Base-by-base conservation (phyloP, 1,140 invertebrate species). In the Drosophila elegans region DNA sequence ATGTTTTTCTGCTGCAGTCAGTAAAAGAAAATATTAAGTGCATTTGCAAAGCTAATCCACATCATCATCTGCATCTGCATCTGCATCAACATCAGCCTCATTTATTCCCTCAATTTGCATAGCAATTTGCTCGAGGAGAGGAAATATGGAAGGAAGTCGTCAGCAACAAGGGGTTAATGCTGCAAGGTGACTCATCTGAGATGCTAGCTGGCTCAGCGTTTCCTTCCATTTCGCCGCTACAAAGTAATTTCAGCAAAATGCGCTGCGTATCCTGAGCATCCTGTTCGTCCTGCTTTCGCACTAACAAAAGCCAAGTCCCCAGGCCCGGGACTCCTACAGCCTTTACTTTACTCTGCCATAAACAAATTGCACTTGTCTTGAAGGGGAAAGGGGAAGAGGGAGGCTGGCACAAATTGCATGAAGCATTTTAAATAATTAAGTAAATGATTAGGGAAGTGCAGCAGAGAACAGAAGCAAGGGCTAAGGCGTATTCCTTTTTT, bases 341-440 rank as follows among this genome's bases (percentile, higher is more conserved):
- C n/a, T 41, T 57, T 9, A 36, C 52, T 42, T 38, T 46, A 29
- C 53, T 60, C 71, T 72, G 32, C 64, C 53, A 41, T 71, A 71
- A 73, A 72, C 69, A 73, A 73, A 73, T 73, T 73, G 66, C 39
- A 73, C 59, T 60, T 72, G 54, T 52, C 67, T 68, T 54, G 27
- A 21, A 66, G 13, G 27, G 29, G 41, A 6, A 44, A 16, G 5
- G 5, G 21, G 21, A 13, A 3, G 3, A 7, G 9, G 10, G 12
- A 21, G 41, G 1, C 38, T 12, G 34, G 49, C 51, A 71, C 39
- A 57, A 66, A 69, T 76, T 80, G 80, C 74, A 82, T 69, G 64
- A 66, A 61, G 54, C 67, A 73, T 67, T 77, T 69, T 84, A 85
- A 84, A 84, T 80, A 84, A 84, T 84, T 80, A 75, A 85, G 71